Percentiles rank a stretch among this genome's conserved stretches.
phyloP scores from a whole-genome alignment of 2,888 invertebrate species.

The Plebejus argus region DNA sequence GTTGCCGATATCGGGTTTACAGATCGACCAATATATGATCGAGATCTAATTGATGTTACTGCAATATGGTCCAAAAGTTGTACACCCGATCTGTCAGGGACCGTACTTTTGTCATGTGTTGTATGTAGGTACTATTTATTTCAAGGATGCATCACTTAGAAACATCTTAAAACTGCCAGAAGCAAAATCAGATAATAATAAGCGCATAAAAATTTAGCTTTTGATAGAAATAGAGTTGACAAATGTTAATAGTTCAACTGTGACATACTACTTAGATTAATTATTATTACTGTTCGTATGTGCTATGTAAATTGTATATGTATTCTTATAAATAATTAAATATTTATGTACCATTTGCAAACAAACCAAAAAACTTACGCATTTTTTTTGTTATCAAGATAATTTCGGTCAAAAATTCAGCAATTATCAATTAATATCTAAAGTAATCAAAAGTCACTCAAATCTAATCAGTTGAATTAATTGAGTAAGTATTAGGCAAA shows the following conservation, averaged over 20 bases:
- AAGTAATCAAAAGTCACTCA: background rate
- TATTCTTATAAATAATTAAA: background rate
- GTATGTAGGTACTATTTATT: background rate
- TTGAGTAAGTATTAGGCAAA: background rate
- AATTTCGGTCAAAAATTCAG: background rate
- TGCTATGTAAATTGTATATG: constrained; percentile 16
- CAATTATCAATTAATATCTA: background rate
- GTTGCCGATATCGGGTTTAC: no score
- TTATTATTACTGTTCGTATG: background rate
- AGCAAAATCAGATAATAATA: constrained; percentile 9
- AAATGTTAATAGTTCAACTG: background rate
- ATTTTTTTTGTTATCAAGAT: background rate
- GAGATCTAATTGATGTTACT: background rate
- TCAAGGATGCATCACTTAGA: background rate
- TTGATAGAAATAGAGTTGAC: constrained; percentile 11
- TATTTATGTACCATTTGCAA: background rate
- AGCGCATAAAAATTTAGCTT: constrained; percentile 4
- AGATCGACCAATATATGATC: background rate
- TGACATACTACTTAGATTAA: background rate
- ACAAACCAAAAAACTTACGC: background rate
- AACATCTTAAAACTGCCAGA: background rate
- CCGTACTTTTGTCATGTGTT: background rate
- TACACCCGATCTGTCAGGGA: background rate
- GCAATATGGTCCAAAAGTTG: background rate
- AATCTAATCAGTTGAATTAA: constrained; percentile 1